phyloP scores from a whole-genome alignment of 2,888 invertebrate species.

The Neelides folsomi region DNA sequence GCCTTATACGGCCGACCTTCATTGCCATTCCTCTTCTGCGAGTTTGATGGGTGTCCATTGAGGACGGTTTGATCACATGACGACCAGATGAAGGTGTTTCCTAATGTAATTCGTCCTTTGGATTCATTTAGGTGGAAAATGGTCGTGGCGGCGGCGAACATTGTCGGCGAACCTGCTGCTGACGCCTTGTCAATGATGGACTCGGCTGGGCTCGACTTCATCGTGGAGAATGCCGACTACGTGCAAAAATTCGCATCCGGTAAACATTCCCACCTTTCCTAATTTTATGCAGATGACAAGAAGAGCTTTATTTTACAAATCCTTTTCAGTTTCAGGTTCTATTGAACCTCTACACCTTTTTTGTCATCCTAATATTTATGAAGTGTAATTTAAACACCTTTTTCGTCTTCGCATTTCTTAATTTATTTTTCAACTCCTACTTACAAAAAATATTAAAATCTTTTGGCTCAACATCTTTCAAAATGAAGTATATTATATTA shows the following conservation, averaged over 20 bases:
- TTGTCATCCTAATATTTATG: not conserved
- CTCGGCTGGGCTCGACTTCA: conserved; percentile 76
- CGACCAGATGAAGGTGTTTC: no score
- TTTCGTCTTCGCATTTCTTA: no score
- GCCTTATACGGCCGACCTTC: conserved; percentile 27
- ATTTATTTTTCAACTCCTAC: no score
- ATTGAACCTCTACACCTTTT: not conserved
- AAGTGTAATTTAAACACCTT: no score
- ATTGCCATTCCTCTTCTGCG: conserved; percentile 11
- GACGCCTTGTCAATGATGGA: conserved; percentile 50
- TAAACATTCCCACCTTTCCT: conserved; percentile 35
- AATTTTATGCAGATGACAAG: not conserved
- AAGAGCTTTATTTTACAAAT: not conserved
- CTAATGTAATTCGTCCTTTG: no score
- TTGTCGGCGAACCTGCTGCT: conserved; percentile 3
- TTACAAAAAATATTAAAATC: no score
- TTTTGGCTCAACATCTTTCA: no score
- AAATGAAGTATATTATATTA: no score
- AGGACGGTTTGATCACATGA: no score
- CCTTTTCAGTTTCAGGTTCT: not conserved
- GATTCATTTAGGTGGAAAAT: conserved; percentile 6
- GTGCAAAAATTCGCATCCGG: conserved; percentile 75
- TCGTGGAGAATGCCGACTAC: conserved; percentile 86
- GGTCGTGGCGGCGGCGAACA: conserved; percentile 16
- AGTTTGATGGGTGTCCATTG: no score